Base-by-base conservation (phyloP, 2,113 vertebrate species). In the Aldabrachelys gigantea region DNA sequence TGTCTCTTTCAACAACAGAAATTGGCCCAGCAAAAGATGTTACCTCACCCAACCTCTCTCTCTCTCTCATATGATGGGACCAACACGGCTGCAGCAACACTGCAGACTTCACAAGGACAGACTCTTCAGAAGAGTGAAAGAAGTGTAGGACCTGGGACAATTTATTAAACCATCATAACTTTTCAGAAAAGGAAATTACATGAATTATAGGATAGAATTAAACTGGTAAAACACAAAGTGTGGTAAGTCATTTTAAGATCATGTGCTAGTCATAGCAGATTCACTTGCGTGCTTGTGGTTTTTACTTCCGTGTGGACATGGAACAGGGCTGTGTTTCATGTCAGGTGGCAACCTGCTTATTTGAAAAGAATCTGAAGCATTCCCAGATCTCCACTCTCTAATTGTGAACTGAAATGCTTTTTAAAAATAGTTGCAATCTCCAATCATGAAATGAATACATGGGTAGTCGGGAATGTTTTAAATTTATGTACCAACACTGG, bases 141-240 rank as follows among this genome's bases (percentile, higher is more conserved):
- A 49, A 6, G 4, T 31, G 27, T 87, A 47, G 3, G 5, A 50
- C 79, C 82, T 1, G 1, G 91, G 62, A 9, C 12, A 49, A 29
- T 88, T 76, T 44, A 76, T 12, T 47, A 24, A 90, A 31, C 11
- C 53, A 6, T 17, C 59, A 4, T 8, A 72, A 19, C 84, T 41
- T 10, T 0, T 4, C 25, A 10, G 38, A 79, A 9, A 35, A 52
- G 72, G 75, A 31, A 49, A 35, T 14, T 27, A 0, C 35, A 47
- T 21, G 72, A 3, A 65, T 1, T 4, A 35, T 88, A 87, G 49
- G 29, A 7, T 44, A 31, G 0, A n/a, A 69, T 69, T 69, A 2
- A 35, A 56, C 79, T 80, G 88, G 38, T 6, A 17, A 0, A 0
- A 21, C 1, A 10, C 0, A 41, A 50, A 89, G 85, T 69, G 5